phyloP scores from a whole-genome alignment of 2,888 invertebrate genomes.

The Cephus runcator region DNA sequence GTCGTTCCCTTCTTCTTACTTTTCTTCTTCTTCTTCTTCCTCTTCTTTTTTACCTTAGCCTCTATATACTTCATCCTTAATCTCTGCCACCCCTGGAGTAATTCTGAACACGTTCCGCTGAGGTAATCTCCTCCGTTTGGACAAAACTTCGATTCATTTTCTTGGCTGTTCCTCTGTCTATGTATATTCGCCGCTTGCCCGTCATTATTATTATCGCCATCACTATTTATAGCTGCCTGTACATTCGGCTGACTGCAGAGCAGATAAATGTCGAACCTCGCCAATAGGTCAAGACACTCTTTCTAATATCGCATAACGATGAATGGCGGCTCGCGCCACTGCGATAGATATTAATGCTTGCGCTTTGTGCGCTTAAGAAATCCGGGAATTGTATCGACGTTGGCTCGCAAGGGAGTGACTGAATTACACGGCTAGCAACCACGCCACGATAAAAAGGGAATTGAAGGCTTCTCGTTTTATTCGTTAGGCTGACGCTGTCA shows the following conservation, averaged over 20 bases:
- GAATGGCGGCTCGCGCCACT: conserved; percentile 13
- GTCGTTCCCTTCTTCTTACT: conserved; percentile 13
- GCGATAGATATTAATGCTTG: conserved; percentile 2
- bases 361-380: not conserved
- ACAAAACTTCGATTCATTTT: not conserved
- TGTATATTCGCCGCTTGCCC: not conserved
- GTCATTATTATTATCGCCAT: not conserved
- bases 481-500: conserved; percentile 3
- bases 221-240: not conserved
- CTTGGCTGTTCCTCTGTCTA: not conserved
- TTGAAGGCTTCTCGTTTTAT: not conserved
- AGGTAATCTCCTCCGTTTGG: not conserved
- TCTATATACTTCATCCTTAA: not conserved
- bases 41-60: conserved; percentile 26
- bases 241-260: not conserved
- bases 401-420: not conserved
- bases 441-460: not conserved
- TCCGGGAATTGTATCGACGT: conserved; percentile 3
- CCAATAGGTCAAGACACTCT: conserved; percentile 12
- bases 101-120: not conserved
- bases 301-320: conserved; percentile 25
- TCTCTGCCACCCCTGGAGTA: not conserved
- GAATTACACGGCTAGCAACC: not conserved
- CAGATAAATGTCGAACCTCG: not conserved
- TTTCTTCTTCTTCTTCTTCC: conserved; percentile 21